Evolutionary conservation across 2,113 vertebrate species (phyloP).

Genomic region (Ceyx margarethae): DNA sequence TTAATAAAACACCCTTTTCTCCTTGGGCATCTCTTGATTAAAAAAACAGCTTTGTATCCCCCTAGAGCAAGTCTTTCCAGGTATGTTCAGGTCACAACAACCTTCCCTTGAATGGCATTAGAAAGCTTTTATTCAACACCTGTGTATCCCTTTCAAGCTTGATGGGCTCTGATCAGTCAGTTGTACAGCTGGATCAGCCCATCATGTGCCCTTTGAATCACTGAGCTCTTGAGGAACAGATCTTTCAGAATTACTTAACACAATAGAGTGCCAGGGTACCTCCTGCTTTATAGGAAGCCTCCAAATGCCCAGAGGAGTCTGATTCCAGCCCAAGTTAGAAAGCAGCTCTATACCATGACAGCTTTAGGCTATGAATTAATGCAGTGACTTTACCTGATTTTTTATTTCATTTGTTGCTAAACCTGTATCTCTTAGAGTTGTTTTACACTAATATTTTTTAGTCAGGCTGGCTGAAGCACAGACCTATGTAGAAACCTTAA

Average conservation of each 20-base stretch:
- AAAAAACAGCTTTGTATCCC: neutral
- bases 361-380: neutral
- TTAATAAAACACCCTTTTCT: neutral
- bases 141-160: neutral
- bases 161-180: neutral
- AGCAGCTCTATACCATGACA: neutral
- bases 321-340: neutral
- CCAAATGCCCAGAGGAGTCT: neutral
- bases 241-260: neutral
- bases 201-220: neutral
- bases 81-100: neutral
- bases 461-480: neutral
- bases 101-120: neutral
- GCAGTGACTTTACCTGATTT: neutral
- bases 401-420: neutral
- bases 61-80: neutral
- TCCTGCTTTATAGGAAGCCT: neutral
- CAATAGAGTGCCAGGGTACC: neutral
- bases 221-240: neutral
- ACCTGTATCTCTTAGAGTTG: neutral
- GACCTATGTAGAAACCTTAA: neutral
- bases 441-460: neutral
- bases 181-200: neutral
- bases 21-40: neutral
- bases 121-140: neutral